phyloP scores from a whole-genome alignment of 2,888 invertebrate genomes.

The Macrophya alboannulata region DNA sequence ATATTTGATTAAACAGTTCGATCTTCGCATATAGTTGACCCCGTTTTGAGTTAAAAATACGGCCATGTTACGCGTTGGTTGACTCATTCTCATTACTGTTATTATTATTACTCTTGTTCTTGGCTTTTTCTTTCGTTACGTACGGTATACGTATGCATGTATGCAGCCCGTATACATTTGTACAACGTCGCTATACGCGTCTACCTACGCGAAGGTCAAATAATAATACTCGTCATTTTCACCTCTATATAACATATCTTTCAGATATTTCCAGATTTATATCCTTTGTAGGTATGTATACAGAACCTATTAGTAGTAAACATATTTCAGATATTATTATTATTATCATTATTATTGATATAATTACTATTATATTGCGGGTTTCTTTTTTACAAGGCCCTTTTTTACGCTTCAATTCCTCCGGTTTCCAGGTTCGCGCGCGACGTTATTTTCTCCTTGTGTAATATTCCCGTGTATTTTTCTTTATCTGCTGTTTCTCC shows the following conservation, averaged over 20 bases:
- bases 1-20: slow-evolving; percentile 21
- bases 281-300: slow-evolving; percentile 8
- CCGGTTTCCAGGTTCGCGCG: slow-evolving; percentile 19
- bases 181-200: not conserved
- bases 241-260: slow-evolving; percentile 6
- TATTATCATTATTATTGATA: not conserved
- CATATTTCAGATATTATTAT: not conserved
- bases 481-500: not conserved
- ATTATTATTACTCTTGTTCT: slow-evolving; percentile 4
- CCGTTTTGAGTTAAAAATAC: not conserved
- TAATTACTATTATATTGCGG: not conserved
- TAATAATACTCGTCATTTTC: slow-evolving; percentile 34
- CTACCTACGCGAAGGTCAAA: slow-evolving; percentile 30
- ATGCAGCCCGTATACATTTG: not conserved
- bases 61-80: slow-evolving; percentile 19
- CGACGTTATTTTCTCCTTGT: not conserved
- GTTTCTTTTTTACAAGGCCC: not conserved
- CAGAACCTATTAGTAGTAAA: not conserved
- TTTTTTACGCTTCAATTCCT: slow-evolving; percentile 16
- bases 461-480: not conserved
- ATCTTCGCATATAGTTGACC: slow-evolving; percentile 1
- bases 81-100: slow-evolving; percentile 33
- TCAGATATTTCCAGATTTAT: slow-evolving; percentile 17
- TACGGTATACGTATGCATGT: not conserved
- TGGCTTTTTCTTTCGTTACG: slow-evolving; percentile 37